Conservation (phyloP, 2,888 invertebrate species). For the Coenonympha arcania region DNA sequence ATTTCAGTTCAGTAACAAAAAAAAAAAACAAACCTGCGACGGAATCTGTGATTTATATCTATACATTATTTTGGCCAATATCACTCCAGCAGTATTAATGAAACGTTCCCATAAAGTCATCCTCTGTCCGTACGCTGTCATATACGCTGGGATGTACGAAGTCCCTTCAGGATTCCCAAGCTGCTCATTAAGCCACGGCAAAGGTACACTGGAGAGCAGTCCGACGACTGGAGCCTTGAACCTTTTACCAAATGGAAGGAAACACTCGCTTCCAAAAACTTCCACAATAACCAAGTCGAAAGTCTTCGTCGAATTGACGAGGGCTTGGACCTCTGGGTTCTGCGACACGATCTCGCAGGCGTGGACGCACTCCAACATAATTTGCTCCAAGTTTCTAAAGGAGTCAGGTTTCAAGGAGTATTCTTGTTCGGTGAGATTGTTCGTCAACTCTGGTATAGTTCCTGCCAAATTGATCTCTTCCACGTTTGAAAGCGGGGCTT, state of each 20-base stretch:
- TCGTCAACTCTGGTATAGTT: conserved; percentile 62
- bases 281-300: conserved; percentile 65
- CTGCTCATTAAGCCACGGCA: conserved; percentile 74
- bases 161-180: conserved; percentile 74
- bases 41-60: conserved; percentile 58
- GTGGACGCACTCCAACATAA: conserved; percentile 63
- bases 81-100: conserved; percentile 57
- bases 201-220: conserved; percentile 66
- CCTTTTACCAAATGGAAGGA: conserved; percentile 69
- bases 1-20: too few species aligned
- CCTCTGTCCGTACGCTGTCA: conserved; percentile 63
- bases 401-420: conserved; percentile 55
- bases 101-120: conserved; percentile 70
- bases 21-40: conserved; percentile 49
- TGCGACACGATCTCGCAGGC: conserved; percentile 61
- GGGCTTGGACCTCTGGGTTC: conserved; percentile 50
- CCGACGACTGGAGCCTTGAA: conserved; percentile 72
- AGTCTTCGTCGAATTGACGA: conserved; percentile 51
- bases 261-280: conserved; percentile 74
- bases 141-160: conserved; percentile 73
- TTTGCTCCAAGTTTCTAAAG: conserved; percentile 58
- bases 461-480: conserved; percentile 66
- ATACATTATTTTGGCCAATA: conserved; percentile 57
- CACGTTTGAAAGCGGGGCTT: conserved; percentile 56
- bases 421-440: conserved; percentile 55